Evolutionary conservation across 2,113 vertebrate species (phyloP), one percentile per base, ranked within the genome.

Genomic region (Carassius carassius): DNA sequence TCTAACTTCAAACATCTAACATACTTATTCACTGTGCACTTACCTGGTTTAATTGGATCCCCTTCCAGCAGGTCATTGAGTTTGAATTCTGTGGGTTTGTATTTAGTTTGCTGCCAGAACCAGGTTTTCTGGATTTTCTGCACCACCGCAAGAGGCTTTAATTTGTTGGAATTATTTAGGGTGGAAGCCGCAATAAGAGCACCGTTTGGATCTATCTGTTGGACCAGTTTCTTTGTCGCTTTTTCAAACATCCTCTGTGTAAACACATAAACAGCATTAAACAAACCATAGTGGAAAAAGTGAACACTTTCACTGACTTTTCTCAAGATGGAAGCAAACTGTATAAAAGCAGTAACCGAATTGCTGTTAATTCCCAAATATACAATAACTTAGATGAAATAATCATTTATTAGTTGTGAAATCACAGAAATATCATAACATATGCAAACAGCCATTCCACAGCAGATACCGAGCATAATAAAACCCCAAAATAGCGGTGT

Each of bases 81-180:
- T 32, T 90, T 95, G 89, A 97, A 95, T 23, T 94, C 92, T 29
- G 97, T 95, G 25, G 96, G 94, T 21, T 94, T 94, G 90, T 99
- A 99, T 86, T 96, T 98, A 23, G 96, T 93, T 69, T 88, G 95
- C 91, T 99, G 96, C 97, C 98, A 99, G 86, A 93, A 94, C 96
- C 96, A 97, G 35, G 88, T 83, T 69, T 89, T 94, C 25, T 90
- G 96, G 85, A 93, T 95, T 90, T 99, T 99, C 0, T 95, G 92
- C 4, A 98, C 94, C n/a, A 99, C 93, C 16, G 93, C 94, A 89
- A 96, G 94, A 78, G 95, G 95, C 17, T 95, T 92, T 80, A 97
- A 90, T 74, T 96, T 98, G 82, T 95, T 91, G 0, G 96, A 96
- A 88, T 98, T 93, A 0, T 96, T 98, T 47, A 97, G 17, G 16